Evolutionary conservation across 2,888 invertebrate genomes (phyloP).

Genomic region (Oligia latruncula): DNA sequence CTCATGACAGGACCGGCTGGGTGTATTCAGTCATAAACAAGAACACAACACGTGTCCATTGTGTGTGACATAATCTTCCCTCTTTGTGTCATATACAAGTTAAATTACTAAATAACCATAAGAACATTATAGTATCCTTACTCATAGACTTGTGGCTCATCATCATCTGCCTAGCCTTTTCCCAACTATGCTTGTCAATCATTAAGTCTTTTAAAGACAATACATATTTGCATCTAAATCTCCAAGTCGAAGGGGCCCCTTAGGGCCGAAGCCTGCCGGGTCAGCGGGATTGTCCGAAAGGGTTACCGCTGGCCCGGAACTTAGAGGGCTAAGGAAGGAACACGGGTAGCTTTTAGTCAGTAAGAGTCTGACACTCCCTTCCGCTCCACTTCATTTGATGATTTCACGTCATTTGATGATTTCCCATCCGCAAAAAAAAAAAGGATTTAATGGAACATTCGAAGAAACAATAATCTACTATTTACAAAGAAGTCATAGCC

Average conservation of each 20-base stretch:
- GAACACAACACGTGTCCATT: slow-evolving; percentile 21
- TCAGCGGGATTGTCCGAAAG: no score
- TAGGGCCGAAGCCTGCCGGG: no score
- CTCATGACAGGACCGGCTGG: not conserved
- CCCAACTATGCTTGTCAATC: not conserved
- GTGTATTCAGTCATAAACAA: not conserved
- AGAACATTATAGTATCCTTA: not conserved
- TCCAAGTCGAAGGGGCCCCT: no score
- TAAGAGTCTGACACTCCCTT: no score
- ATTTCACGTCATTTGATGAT: no score
- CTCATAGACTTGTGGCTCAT: not conserved
- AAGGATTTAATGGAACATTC: not conserved
- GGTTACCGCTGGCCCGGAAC: no score
- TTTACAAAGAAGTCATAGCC: slow-evolving; percentile 9
- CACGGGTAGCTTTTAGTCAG: no score
- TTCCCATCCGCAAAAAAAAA: no score
- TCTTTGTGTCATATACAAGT: slow-evolving; percentile 9
- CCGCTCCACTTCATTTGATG: no score
- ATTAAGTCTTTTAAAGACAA: no score
- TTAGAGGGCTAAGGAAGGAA: no score
- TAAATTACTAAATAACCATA: not conserved
- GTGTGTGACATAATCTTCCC: slow-evolving; percentile 5
- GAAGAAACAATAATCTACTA: slow-evolving; percentile 9
- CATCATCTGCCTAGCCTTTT: no score
- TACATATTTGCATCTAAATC: not conserved